Conservation (phyloP, 2,113 vertebrate genomes). For the Smithornis capensis region DNA sequence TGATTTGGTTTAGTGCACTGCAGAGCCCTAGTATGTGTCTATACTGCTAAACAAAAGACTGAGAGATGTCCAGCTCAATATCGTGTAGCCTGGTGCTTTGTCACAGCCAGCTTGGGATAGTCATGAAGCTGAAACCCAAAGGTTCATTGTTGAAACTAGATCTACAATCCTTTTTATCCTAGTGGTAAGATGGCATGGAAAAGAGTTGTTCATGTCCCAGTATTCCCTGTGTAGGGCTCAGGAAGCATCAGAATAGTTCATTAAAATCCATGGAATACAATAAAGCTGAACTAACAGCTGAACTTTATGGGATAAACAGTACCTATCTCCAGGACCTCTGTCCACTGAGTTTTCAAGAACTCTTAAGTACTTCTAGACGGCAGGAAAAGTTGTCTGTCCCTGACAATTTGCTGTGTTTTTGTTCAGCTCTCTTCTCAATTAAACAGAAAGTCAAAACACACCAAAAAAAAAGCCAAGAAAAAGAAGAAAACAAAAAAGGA, state of each 20-base stretch:
- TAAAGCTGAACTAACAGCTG: background rate
- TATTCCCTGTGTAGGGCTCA: background rate
- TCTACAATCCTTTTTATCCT: background rate
- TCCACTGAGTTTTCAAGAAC: background rate
- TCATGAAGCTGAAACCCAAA: background rate
- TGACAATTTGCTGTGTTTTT: background rate
- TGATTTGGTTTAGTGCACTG: background rate
- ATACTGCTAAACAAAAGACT: background rate
- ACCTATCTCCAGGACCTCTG: background rate
- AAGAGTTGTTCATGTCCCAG: background rate
- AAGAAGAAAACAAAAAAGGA: accelerated
- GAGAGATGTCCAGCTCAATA: background rate
- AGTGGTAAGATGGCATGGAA: background rate
- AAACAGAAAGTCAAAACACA: background rate
- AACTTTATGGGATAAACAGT: background rate
- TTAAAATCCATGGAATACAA: background rate
- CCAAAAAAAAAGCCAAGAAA: background rate
- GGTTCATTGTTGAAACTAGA: background rate
- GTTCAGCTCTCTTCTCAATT: background rate
- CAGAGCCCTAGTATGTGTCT: background rate
- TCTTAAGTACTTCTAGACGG: background rate
- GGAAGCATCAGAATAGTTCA: background rate
- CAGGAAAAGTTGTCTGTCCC: background rate
- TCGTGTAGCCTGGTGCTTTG: accelerated
- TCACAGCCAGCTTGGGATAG: background rate